Evolutionary conservation across 2,888 invertebrate species (phyloP).

Genomic region (Acanthococcus lagerstroemiae): DNA sequence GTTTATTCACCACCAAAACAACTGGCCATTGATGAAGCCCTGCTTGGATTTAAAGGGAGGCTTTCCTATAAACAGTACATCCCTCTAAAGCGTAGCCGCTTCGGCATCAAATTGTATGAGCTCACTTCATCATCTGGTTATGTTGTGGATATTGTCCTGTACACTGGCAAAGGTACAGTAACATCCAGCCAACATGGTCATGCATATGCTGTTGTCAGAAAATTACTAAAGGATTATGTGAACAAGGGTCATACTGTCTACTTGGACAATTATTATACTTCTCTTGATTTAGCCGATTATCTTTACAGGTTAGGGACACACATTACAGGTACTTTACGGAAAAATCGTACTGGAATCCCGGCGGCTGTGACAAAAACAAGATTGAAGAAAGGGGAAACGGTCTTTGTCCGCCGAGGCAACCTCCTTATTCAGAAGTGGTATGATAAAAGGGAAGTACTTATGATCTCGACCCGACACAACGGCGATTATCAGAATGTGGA

Average conservation of each 20-base stretch:
- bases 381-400: not conserved
- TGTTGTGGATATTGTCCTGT: not conserved
- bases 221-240: not conserved
- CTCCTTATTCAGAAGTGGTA: constrained; percentile 1
- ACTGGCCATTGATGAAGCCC: not conserved
- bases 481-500: not conserved
- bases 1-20: not conserved
- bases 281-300: not conserved
- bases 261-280: constrained; percentile 2
- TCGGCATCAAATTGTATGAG: constrained; percentile 5
- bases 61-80: not conserved
- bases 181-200: not conserved
- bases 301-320: not conserved
- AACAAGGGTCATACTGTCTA: not conserved
- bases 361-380: not conserved
- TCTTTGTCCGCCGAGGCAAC: not conserved
- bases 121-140: not conserved
- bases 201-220: not conserved
- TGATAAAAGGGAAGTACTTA: not conserved
- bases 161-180: constrained; percentile 2
- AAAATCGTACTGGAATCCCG: not conserved
- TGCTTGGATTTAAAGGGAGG: not conserved
- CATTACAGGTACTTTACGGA: not conserved
- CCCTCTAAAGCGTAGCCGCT: constrained; percentile 1
- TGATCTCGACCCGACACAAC: not conserved